Evolutionary conservation across 2,888 invertebrate species (phyloP).

Genomic region (Octodonta nipae): DNA sequence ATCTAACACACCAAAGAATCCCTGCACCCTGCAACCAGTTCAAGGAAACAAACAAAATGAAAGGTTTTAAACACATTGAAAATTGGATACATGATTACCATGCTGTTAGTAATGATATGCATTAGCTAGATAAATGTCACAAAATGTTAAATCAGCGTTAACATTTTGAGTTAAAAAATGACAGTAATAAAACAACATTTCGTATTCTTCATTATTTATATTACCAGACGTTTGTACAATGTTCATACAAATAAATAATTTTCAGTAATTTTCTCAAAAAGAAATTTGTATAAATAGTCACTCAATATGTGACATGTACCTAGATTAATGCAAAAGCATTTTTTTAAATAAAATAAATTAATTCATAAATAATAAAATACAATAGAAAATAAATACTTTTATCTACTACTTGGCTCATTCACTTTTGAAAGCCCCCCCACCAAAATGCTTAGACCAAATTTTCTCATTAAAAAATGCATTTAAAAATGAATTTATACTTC

Average conservation of each 20-base stretch:
- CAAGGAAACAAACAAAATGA: too few species aligned
- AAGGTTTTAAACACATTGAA: too few species aligned
- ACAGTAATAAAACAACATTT: constrained; percentile 13
- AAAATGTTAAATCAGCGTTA: constrained; percentile 19
- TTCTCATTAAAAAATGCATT: too few species aligned
- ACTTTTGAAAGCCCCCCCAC: neutral
- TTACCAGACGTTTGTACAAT: too few species aligned
- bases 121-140: constrained; percentile 35
- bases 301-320: constrained; percentile 36
- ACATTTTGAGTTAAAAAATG: constrained; percentile 7
- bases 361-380: constrained; percentile 35
- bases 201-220: constrained; percentile 6
- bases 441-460: constrained; percentile 2
- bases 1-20: too few species aligned
- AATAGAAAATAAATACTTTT: constrained; percentile 34
- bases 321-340: constrained; percentile 33
- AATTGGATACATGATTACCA: constrained; percentile 5
- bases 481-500: too few species aligned
- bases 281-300: constrained; percentile 22
- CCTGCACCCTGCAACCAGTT: too few species aligned
- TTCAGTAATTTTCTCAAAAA: too few species aligned
- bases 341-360: constrained; percentile 37
- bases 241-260: constrained; percentile 14
- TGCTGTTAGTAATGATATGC: constrained; percentile 14
- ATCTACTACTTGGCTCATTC: too few species aligned